These are phyloP conservation scores for Mimumesa dahlbomi DNA, from an alignment of 2,888 invertebrate species.

Conservation along the genomic window DNA sequence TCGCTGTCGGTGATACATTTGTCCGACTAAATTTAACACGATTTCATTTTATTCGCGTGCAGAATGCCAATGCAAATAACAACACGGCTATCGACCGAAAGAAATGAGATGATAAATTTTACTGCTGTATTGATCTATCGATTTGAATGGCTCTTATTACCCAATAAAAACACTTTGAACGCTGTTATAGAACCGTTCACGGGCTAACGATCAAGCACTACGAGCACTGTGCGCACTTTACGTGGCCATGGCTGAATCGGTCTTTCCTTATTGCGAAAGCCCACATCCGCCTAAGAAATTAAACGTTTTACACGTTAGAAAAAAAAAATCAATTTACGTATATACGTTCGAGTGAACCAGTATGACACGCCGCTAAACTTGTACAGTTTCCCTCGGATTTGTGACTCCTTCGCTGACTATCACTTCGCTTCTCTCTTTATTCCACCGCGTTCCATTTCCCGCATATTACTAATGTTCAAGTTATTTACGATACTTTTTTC, in stretches of 20 bases:
- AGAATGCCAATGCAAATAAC: conserved; percentile 25
- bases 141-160: conserved; percentile 43
- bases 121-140: conserved; percentile 40
- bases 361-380: conserved; percentile 5
- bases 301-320: conserved; percentile 36
- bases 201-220: conserved; percentile 51
- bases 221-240: conserved; percentile 33
- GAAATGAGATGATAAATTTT: conserved; percentile 35
- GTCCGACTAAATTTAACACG: not conserved
- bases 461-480: not conserved
- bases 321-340: conserved; percentile 52
- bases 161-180: conserved; percentile 46
- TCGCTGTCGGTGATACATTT: not conserved
- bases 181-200: conserved; percentile 57
- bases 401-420: not conserved
- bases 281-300: conserved; percentile 58
- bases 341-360: conserved; percentile 12
- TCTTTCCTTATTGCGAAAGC: conserved; percentile 69
- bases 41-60: not conserved
- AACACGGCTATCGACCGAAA: conserved; percentile 4
- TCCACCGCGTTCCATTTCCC: not conserved
- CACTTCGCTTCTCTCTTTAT: not conserved
- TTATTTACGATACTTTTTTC: not conserved
- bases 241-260: conserved; percentile 50
- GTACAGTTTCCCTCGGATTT: not conserved